phyloP scores from a whole-genome alignment of 2,797 vertebrate species.

The Anisognathus igniventris region DNA sequence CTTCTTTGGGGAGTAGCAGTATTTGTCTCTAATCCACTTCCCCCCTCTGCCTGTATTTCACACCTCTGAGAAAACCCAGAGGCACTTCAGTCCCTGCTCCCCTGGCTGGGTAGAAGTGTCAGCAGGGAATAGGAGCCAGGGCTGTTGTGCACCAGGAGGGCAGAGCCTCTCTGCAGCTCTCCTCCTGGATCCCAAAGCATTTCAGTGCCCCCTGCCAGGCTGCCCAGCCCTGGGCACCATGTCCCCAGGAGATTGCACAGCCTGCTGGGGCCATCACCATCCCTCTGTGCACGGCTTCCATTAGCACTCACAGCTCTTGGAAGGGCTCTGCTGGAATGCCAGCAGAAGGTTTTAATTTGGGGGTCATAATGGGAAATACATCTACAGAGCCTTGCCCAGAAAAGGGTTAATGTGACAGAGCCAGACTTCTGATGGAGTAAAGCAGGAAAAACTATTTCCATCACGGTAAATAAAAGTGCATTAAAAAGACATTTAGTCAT shows the following conservation, averaged over 20 bases:
- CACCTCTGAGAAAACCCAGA: background rate
- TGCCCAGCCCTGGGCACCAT: background rate
- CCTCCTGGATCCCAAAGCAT: background rate
- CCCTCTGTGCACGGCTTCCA: background rate
- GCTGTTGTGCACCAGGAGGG: background rate
- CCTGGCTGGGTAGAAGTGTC: background rate
- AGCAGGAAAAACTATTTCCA: slow-evolving; percentile 59
- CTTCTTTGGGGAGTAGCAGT: background rate
- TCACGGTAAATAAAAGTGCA: slow-evolving; percentile 68
- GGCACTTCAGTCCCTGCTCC: background rate
- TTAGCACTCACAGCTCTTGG: background rate
- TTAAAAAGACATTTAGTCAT: slow-evolving; percentile 73
- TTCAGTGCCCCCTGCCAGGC: background rate
- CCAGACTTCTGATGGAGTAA: slow-evolving; percentile 21
- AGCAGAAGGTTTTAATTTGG: slow-evolving; percentile 29
- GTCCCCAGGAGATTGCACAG: background rate
- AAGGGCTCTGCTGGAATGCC: slow-evolving; percentile 40
- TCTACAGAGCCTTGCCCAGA: background rate
- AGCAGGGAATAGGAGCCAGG: fast-evolving
- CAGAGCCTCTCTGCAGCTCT: background rate
- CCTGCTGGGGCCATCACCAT: background rate
- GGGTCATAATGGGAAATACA: background rate
- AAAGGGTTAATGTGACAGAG: slow-evolving; percentile 52
- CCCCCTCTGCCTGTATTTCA: background rate
- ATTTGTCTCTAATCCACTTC: background rate